phyloP scores from a whole-genome alignment of 2,888 invertebrate species.

The Oxystoma pomonae region DNA sequence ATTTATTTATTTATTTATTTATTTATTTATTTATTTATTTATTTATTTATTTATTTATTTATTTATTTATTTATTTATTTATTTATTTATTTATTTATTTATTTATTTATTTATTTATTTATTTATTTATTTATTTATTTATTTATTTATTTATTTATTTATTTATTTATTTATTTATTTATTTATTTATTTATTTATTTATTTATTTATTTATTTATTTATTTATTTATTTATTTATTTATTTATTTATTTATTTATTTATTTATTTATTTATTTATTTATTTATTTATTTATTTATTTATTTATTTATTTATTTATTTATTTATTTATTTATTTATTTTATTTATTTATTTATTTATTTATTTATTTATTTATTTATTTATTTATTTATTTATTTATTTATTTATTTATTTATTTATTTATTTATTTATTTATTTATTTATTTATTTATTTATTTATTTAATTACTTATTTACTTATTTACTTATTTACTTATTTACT shows the following conservation, averaged over 20 bases:
- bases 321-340: conserved; percentile 7
- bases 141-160: conserved; percentile 9
- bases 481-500: conserved; percentile 6
- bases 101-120: conserved; percentile 9
- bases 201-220: conserved; percentile 9
- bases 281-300: conserved; percentile 9
- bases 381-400: conserved; percentile 6
- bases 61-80: conserved; percentile 9
- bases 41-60: conserved; percentile 9
- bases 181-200: conserved; percentile 9
- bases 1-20: conserved; percentile 9
- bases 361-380: conserved; percentile 6
- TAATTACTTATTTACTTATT: not conserved
- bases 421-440: conserved; percentile 7
- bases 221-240: conserved; percentile 9
- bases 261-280: conserved; percentile 9
- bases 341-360: conserved; percentile 5
- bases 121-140: conserved; percentile 9
- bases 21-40: conserved; percentile 9
- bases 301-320: conserved; percentile 9
- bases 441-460: conserved; percentile 2
- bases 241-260: conserved; percentile 9
- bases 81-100: conserved; percentile 9
- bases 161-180: conserved; percentile 9
- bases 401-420: conserved; percentile 6